Evolutionary conservation across 2,888 invertebrate genomes (phyloP), one percentile per base, ranked within the genome.

Genomic region (Nycteola revayana): DNA sequence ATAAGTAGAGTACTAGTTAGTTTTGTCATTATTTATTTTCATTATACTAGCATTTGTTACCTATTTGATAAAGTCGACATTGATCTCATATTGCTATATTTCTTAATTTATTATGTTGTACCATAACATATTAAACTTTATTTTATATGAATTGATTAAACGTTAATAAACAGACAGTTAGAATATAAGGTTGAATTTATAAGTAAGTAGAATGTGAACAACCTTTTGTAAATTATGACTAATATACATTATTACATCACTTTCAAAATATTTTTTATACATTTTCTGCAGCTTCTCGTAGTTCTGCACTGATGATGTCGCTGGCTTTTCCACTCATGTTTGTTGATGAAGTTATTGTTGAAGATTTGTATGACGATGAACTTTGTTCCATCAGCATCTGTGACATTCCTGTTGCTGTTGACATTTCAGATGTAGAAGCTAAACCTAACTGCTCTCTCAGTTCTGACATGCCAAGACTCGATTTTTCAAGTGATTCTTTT

Each of bases 241-340:
- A 65, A 47, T 39, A 66, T 66, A 66, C 42, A 55, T 59, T 40
- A 43, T 42, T 45, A 40, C 42, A 49, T 49, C 44, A 30, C 31
- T 37, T 14, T 30, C 24, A 30, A 7, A 27, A n/a, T n/a, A 24
- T 27, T n/a, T 25, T 46, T 65, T 60, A 66, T 34, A 60, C 48
- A 46, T 65, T 73, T 46, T 74, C 72, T 34, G 69, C 60, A 25
- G 68, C 69, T 41, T 71, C 69, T 44, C 57, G 65, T 1, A 73
- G 40, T 42, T 74, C 67, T 1, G 64, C 65, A 18, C 55, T 58
- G 8, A 70, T 61, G 2, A 68, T 65, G 36, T 59, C 61, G 10
- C 49, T 56, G 2, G 55, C 43, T 25, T 57, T 65, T 28, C 62
- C 68, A 37, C 57, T 61, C 1, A 54, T 42, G 17, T 53, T 63